Evolutionary conservation across 2,113 vertebrate species (phyloP), one percentile per base, ranked within the genome.

Genomic region (Craseonycteris thonglongyai): DNA sequence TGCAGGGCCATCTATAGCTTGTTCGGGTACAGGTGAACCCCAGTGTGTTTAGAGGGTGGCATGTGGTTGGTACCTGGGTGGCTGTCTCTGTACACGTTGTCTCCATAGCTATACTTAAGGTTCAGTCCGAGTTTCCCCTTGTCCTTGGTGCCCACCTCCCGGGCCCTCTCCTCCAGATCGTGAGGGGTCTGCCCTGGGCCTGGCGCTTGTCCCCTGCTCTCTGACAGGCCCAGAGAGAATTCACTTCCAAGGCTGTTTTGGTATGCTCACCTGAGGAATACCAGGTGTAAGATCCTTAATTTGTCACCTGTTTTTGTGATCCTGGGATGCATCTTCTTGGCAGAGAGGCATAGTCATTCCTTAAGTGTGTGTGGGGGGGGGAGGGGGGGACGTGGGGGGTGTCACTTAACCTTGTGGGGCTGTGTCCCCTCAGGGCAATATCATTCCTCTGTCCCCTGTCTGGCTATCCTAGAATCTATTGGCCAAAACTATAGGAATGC

Each of bases 381-480:
- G 33, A 14, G 16, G 33, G 1, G 12, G 30, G 11, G n/a, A n/a
- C n/a, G 10, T 28, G 22, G 30, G 24, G 24, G 26, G 22, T 1
- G 58, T 63, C n/a, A 42, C 40, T 75, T 65, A 51, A 59, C 24
- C 94, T 69, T 69, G 21, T 19, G n/a, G n/a, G 90, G 21, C 86
- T 59, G 0, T 69, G 65, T n/a, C n/a, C 66, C 40, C 65, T 95
- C 7, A 7, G 95, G 56, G 40, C 63, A 56, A 42, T 71, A 40
- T 66, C 85, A 65, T 68, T 61, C 81, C 71, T 88, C 91, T 92
- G 75, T 69, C 79, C 59, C 78, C 69, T 85, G 0, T 3, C 92
- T 94, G 93, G 93, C 91, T 93, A 45, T 87, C 74, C 95, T 94
- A 79, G 94, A 94, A 92, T 84, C 40, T 89, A 61, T 87, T 28